Base-by-base conservation (phyloP, 2,888 invertebrate species). In the Drosophila conformis region DNA sequence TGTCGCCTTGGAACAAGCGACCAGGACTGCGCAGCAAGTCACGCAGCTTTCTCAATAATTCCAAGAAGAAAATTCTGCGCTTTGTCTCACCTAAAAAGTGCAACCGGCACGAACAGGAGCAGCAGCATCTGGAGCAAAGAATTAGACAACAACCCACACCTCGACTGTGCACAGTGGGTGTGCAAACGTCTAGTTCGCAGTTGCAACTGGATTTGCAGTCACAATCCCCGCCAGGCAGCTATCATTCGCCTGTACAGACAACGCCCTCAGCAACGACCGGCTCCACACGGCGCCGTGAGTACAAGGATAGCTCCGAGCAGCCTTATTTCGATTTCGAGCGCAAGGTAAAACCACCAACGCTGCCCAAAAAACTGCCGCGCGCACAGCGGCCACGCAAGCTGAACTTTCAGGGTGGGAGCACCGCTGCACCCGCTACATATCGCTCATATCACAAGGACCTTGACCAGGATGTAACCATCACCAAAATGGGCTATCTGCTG, bases 151-250 rank as follows among this genome's bases (percentile, higher is more conserved):
- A 54, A 10, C 54, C 61, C 2, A 49, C 67, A 0, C 79, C 85
- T 0, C 73, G 73, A 10, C 57, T 76, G 0, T 90, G 91, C 48
- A 90, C 90, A 1, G 84, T 93, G 38, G 92, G 90, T 29, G 84
- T 92, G 21, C 93, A 93, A 74, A 93, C 83, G 2, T 82, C 77
- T 1, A 40, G 89, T 1, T 86, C 86, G 1, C 76, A 80, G 21
- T 31, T 73, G 5, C 61, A 68, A n/a, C 53, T 78, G 18, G 86
- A 90, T 49, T n/a, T 82, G 46, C 78, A 79, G 11, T 85, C 83
- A 3, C 92, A 91, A 54, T 92, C 93, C 0, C 91, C 92, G 11
- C 92, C 92, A 1, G 92, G 92, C 5, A 92, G 92, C 62, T 92
- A 93, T 68, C 91, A 92, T 73, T 92, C 92, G 3, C 91, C 91